Evolutionary conservation across 2,113 vertebrate genomes (phyloP).

Genomic region (Cisticola juncidis): DNA sequence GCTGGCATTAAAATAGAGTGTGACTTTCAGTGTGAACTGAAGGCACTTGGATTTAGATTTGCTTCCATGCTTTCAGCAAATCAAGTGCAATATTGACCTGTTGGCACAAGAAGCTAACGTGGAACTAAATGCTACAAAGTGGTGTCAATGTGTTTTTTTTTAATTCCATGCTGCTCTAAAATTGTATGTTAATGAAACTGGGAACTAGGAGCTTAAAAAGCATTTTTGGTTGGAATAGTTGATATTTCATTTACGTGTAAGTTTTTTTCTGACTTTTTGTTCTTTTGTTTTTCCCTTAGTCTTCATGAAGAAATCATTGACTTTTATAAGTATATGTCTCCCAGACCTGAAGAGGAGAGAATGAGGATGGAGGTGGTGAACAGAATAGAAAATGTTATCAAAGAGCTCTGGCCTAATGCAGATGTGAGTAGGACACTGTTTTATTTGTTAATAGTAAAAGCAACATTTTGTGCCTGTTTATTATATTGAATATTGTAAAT

Average conservation of each 20-base stretch:
- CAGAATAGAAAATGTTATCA: conserved; percentile 93
- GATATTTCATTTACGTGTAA: background rate
- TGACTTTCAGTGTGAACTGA: background rate
- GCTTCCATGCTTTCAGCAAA: background rate
- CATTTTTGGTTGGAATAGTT: background rate
- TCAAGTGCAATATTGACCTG: background rate
- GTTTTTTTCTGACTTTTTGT: background rate
- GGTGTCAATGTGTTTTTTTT: background rate
- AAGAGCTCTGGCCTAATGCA: conserved; percentile 95
- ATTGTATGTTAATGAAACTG: background rate
- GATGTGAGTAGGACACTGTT: conserved; percentile 76
- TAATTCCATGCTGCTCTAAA: background rate
- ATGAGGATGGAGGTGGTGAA: conserved; percentile 97
- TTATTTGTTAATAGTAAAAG: background rate
- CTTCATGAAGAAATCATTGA: conserved; percentile 97
- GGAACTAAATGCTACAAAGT: background rate
- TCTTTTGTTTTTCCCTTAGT: conserved; percentile 55
- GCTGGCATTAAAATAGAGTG: background rate
- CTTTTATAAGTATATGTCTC: conserved; percentile 96
- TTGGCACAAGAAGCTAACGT: background rate
- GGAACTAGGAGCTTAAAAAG: background rate
- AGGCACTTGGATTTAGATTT: background rate
- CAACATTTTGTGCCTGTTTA: background rate
- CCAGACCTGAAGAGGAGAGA: conserved; percentile 90
- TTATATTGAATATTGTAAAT: background rate